Base-by-base conservation (phyloP, 2,113 vertebrate species). In the Petromus typicus region DNA sequence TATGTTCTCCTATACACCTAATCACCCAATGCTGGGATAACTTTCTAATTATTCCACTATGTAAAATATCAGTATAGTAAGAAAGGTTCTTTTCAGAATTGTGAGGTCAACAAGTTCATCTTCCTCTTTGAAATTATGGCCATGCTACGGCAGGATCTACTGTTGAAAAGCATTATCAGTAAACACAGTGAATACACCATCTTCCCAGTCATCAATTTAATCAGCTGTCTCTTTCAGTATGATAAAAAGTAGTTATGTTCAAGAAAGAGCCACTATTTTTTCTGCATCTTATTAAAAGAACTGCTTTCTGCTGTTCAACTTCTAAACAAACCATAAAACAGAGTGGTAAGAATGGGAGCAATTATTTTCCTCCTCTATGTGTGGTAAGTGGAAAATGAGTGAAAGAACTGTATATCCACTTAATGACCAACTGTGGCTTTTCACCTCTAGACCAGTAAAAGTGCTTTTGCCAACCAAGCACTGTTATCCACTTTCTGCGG, bases 141-240 rank as follows among this genome's bases (percentile, higher is more conserved):
- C 18, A 54, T 32, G 43, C 10, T 45, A 37, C 80, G 11, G 43
- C 34, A 56, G 61, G 16, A 40, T 80, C 8, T 80, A 45, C 80
- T 81, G 34, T 89, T 61, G 7, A 57, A 90, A 96, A 66, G 32
- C 34, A 66, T 83, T 89, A 45, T 78, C 25, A 37, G 25, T 56
- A 59, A 96, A 75, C 10, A 18, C 40, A 48, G 4, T 22, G 34
- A 64, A 13, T 64, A 1, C 16, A 10, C 7, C 4, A 54, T 16
- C 54, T 88, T 89, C n/a, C 57, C 32, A 89, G 25, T 84, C 45
- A 64, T 75, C 23, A 51, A 73, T 92, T 93, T 78, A 71, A 81
- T 63, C 20, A 63, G 32, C 25, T 3, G 43, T 73, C 45, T 48
- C 1, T 79, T 45, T 81, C 13, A 61, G 9, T 27, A 61, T 0